Base-by-base conservation (phyloP, 2,888 invertebrate species). In the Hedya salicella region DNA sequence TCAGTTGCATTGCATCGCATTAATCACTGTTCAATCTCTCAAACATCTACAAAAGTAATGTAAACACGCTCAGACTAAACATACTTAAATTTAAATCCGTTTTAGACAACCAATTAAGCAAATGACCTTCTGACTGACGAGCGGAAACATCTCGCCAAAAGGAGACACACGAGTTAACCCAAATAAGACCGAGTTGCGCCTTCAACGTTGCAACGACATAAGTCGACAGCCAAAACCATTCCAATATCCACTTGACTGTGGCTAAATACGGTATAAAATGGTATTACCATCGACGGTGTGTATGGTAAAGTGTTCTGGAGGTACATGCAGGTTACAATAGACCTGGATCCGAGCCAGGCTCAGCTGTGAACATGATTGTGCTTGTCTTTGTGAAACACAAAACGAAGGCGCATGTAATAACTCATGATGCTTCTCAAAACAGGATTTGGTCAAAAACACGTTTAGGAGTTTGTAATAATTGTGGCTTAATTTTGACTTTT, bases 321-420 rank as follows among this genome's bases (percentile, higher is more conserved):
- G 9, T 9, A 1, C 11, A 36, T n/a, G 6, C 5, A 30, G 16
- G 30, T 42, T 57, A 44, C 56, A 57, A 44, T 57, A 44, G 32
- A 32, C 17, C 44, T 57, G 56, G 56, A 30, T 9, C 1, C 11
- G 32, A 11, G 48, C 59, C 59, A 59, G 30, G 19, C 16, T 25
- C 21, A 44, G 21, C 6, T 56, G 40, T 25, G 44, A 56, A 25
- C 21, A 56, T 44, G 44, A 44, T 42, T 21, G 56, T 25, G 6
- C 30, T 42, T 63, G 62, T 42, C 52, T 62, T 62, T 62, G 62
- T 53, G 52, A 44, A 30, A 11, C 40, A 25, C 40, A 44, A 56
- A 42, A 56, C 16, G 44, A 44, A 44, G 13, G n/a, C 17, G 16
- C 17, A 19, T 19, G 17, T 19, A 42, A 42, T 42, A 40, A 21